A percentile compares a stretch with the other conserved stretches of the same genome.
phyloP scores from a whole-genome alignment of 1,140 invertebrate species.

The Paraescarpia echinospica region DNA sequence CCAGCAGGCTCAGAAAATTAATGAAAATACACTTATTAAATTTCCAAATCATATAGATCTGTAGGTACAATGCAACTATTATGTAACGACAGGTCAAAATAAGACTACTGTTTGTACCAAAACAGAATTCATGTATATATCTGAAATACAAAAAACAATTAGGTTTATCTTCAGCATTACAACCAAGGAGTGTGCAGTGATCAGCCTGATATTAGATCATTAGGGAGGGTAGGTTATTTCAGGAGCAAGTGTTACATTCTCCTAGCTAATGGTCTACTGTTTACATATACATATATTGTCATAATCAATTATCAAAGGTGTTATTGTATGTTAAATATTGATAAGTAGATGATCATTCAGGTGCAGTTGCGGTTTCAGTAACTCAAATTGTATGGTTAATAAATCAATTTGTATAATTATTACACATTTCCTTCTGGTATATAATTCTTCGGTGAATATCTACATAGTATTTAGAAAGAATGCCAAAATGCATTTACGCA shows the following conservation, averaged over 20 bases:
- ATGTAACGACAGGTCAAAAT: not conserved
- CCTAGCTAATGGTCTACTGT: too few species aligned
- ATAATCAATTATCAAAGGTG: too few species aligned
- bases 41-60: not conserved
- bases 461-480: not conserved
- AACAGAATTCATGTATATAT: not conserved
- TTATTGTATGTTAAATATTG: not conserved
- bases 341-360: not conserved
- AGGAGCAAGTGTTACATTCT: too few species aligned
- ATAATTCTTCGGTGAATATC: not conserved
- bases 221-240: too few species aligned
- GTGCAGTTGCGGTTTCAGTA: not conserved
- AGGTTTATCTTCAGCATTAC: not conserved
- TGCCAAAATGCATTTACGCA: not conserved
- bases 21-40: not conserved
- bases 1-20: not conserved
- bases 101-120: not conserved
- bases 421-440: not conserved
- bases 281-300: not conserved
- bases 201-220: too few species aligned
- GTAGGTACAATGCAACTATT: not conserved
- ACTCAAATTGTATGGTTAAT: not conserved
- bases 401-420: not conserved
- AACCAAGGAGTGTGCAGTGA: too few species aligned
- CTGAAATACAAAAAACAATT: not conserved